phyloP scores from a whole-genome alignment of 2,888 invertebrate species.

The Nomada ruficornis region DNA sequence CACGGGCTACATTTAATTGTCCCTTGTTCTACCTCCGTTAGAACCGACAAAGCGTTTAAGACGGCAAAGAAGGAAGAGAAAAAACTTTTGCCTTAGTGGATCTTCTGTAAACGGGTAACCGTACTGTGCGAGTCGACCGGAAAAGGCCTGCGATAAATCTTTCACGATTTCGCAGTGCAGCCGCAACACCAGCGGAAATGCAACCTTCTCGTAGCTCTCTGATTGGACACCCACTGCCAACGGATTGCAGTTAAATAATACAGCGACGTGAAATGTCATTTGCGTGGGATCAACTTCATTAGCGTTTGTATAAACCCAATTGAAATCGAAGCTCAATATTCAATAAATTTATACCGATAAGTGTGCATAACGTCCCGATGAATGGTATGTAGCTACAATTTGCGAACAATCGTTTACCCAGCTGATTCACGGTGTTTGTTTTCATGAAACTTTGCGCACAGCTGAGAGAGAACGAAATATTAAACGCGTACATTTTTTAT shows the following conservation, averaged over 20 bases:
- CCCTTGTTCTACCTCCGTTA: constrained; percentile 48
- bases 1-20: constrained; percentile 49
- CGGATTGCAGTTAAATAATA: background rate
- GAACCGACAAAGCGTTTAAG: constrained; percentile 51
- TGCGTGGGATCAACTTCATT: background rate
- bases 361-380: no score
- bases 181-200: constrained; percentile 22
- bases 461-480: no score
- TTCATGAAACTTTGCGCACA: no score
- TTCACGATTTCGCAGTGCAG: constrained; percentile 45
- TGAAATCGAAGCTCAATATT: no score
- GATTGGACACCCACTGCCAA: background rate
- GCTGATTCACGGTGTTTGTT: no score
- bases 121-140: constrained; percentile 19
- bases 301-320: no score
- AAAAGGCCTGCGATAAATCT: constrained; percentile 47
- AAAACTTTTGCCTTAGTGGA: background rate
- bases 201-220: constrained; percentile 10
- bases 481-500: no score
- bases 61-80: constrained; percentile 10
- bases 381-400: no score
- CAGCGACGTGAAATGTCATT: background rate
- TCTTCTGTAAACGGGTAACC: constrained; percentile 33
- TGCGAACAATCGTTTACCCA: no score
- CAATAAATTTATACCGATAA: no score